phyloP scores from a whole-genome alignment of 2,797 vertebrate genomes.

The Pangasius krempfi region DNA sequence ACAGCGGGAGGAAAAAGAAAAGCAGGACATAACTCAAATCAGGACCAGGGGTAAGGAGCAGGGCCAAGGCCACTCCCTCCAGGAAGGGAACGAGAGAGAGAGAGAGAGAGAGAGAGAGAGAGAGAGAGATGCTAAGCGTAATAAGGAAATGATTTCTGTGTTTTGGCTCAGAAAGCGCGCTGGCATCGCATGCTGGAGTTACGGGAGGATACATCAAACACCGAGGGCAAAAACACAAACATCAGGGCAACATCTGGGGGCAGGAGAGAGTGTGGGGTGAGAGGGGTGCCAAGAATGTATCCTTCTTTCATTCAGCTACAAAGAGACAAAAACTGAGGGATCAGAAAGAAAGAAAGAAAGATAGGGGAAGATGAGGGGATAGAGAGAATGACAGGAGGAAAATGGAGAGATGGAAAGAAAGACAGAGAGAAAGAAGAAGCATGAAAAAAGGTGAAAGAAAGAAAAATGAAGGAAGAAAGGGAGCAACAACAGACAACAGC shows the following conservation, averaged over 20 bases:
- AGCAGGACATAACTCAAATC: conserved; percentile 39
- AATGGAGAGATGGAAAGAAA: conserved; percentile 21
- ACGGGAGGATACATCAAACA: neutral
- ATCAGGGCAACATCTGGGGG: neutral
- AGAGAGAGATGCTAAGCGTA: neutral
- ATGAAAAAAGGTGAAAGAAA: neutral
- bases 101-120: neutral
- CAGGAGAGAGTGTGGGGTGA: neutral
- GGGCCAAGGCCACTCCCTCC: conserved; percentile 8
- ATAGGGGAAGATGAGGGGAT: neutral
- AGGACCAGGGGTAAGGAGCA: conserved; percentile 37
- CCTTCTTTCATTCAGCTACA: neutral
- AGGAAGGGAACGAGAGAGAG: neutral
- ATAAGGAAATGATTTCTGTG: conserved; percentile 11
- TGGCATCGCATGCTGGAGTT: neutral
- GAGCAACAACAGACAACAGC: neutral
- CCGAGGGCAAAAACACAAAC: neutral
- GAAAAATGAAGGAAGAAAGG: conserved; percentile 16
- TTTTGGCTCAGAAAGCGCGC: neutral
- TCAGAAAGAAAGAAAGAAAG: neutral
- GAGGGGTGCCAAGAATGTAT: neutral
- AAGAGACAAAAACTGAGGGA: neutral
- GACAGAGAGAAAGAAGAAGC: conserved; percentile 19
- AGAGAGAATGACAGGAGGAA: neutral
- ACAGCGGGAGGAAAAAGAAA: conserved; percentile 8